Conservation (phyloP, 2,797 vertebrate species). For the Pristis pectinata region DNA sequence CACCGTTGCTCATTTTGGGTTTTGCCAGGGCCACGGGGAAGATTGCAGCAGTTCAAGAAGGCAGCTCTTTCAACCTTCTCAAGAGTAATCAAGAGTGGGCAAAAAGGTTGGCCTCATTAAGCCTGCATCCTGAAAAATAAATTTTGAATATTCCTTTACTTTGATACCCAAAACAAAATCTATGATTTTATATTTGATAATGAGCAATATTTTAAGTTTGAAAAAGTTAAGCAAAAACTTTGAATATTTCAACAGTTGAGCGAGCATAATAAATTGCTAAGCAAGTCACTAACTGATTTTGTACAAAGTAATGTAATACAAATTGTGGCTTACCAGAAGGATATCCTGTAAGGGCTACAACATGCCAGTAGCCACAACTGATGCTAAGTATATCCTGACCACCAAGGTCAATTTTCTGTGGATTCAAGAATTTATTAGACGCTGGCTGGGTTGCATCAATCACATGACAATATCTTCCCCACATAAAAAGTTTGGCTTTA, state of each 20-base stretch:
- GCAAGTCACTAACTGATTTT: neutral
- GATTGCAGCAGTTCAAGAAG: too few species aligned
- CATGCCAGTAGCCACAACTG: slow-evolving; percentile 51
- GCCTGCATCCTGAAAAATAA: too few species aligned
- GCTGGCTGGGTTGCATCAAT: slow-evolving; percentile 52
- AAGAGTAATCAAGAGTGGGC: too few species aligned
- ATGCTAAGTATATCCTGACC: slow-evolving; percentile 49
- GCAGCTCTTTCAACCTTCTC: too few species aligned
- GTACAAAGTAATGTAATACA: neutral
- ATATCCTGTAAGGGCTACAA: slow-evolving; percentile 47
- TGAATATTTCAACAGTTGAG: neutral
- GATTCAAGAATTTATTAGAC: slow-evolving; percentile 55
- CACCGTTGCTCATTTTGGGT: too few species aligned
- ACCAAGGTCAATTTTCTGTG: slow-evolving; percentile 50
- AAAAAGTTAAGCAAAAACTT: neutral
- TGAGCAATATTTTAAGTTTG: neutral
- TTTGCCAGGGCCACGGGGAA: too few species aligned
- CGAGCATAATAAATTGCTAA: neutral
- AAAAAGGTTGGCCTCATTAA: too few species aligned
- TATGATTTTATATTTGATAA: neutral
- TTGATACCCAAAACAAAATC: neutral
- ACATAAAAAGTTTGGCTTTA: slow-evolving; percentile 58
- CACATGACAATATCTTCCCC: slow-evolving; percentile 56
- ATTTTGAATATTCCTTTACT: too few species aligned
- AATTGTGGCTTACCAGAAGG: slow-evolving; percentile 47